Base-by-base conservation (phyloP, 1,140 invertebrate genomes). In the Papilio polytes region DNA sequence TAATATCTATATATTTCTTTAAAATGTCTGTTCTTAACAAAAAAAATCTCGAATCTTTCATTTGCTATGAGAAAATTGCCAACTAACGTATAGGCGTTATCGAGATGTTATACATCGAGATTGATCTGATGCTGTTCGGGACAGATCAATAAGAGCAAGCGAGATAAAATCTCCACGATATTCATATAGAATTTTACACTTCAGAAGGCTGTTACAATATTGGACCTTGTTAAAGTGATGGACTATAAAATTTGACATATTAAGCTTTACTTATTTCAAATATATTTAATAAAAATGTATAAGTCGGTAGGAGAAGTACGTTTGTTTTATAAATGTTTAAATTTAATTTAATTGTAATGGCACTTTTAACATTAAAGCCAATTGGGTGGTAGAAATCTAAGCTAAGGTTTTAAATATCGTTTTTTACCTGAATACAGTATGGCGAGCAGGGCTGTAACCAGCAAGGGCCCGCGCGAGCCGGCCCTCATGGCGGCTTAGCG, bases 401-500 rank as follows among this genome's bases (percentile, higher is more conserved):
- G 10, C 8, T 15, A n/a, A 53, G 44, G 44, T 51, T 26, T 15
- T 7, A 12, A 46, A 26, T 48, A 74, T 76, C 22, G 41, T 26
- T 12, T 26, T 80, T 81, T 93, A 94, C 93, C 93, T 94, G 93
- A 91, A 81, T 94, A 94, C 18, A 93, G 85, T 80, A 88, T 85
- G 78, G 92, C 88, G 74, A 94, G 87, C 8, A 94, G 81, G 7
- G 87, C 90, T 74, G 87, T 66, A 36, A 79, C 77, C 22, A 93
- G 86, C 78, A 94, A 41, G 53, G 86, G 88, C 80, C 85, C 93
- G 88, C 93, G 93, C 89, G 91, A 86, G 83, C 86, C 89, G 85
- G 85, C 88, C 88, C 87, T 86, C 92, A 94, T 94, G 89, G 86
- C 92, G 90, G 87, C 87, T 86, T 94, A 89, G 86, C 92, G 90